Conservation (phyloP, 2,113 vertebrate genomes). For the Mesitornis unicolor region DNA sequence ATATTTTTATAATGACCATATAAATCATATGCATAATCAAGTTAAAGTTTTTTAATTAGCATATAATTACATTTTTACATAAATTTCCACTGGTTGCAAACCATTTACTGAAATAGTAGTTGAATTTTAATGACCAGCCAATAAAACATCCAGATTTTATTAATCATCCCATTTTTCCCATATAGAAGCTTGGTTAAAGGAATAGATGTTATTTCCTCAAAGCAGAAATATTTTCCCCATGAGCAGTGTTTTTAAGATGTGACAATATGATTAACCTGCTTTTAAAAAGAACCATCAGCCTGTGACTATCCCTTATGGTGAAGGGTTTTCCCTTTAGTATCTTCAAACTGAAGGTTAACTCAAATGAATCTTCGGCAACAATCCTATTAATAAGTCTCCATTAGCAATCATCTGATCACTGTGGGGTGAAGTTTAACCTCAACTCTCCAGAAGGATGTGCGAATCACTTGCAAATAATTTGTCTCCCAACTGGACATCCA, state of each 20-base stretch:
- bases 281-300: background rate
- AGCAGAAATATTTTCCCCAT: background rate
- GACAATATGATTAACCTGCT: background rate
- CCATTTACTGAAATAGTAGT: background rate
- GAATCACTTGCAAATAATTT: background rate
- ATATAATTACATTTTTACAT: background rate
- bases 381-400: background rate
- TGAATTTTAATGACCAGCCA: background rate
- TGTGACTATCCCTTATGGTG: background rate
- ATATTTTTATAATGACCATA: constrained; percentile 3
- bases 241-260: background rate
- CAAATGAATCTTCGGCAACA: background rate
- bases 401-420: background rate
- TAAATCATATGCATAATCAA: background rate
- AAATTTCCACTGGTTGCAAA: background rate
- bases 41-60: background rate
- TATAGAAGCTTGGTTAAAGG: background rate
- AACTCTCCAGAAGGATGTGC: background rate
- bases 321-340: background rate
- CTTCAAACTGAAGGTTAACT: background rate
- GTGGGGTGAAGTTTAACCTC: background rate
- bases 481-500: background rate
- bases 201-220: background rate
- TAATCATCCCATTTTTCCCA: background rate
- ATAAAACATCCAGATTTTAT: background rate